These are phyloP conservation scores for Pseudopipra pipra DNA, from an alignment of 2,113 vertebrate species.

Conservation along the genomic window DNA sequence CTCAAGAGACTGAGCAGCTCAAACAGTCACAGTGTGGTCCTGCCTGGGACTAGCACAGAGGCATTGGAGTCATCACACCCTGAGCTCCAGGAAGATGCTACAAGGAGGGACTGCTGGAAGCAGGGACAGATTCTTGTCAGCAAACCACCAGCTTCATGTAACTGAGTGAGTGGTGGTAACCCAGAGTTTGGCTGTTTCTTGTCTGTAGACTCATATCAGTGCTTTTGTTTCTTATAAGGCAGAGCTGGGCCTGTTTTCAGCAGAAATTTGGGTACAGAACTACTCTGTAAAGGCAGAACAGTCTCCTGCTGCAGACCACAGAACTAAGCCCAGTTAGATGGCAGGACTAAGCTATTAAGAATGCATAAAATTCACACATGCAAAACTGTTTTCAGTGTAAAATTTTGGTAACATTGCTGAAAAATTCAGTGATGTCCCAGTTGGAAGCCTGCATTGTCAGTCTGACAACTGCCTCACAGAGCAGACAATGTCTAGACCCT, in stretches of 20 bases:
- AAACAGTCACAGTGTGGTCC: neutral
- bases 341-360: neutral
- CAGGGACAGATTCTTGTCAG: neutral
- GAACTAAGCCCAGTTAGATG: neutral
- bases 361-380: neutral
- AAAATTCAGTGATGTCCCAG: neutral
- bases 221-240: neutral
- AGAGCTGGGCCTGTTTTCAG: neutral
- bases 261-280: neutral
- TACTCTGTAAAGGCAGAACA: neutral
- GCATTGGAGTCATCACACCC: fast-evolving
- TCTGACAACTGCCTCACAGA: neutral
- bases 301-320: neutral
- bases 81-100: neutral
- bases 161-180: neutral
- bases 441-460: neutral
- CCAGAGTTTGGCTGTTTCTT: neutral
- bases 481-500: conserved; percentile 1
- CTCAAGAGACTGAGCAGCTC: neutral
- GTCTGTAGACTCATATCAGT: neutral
- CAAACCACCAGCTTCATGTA: neutral
- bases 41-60: neutral
- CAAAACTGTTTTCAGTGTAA: neutral
- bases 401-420: neutral
- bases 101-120: neutral